These are phyloP conservation scores for Pteromalus puparum DNA, from an alignment of 1,140 invertebrate species.

Conservation along the genomic window DNA sequence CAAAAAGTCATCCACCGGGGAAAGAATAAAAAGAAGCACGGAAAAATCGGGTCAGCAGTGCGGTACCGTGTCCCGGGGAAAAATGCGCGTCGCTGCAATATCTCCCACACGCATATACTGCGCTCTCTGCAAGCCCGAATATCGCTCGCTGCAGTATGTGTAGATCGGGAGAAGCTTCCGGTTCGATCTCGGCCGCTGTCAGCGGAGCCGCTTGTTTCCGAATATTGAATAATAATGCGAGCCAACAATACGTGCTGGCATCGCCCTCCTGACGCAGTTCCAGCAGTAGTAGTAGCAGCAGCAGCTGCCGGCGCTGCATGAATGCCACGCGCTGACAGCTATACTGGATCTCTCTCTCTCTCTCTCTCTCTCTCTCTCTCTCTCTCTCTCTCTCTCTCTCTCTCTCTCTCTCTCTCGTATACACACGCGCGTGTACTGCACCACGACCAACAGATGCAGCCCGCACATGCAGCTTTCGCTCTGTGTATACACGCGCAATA, in stretches of 20 bases:
- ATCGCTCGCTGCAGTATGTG: not conserved
- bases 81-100: not conserved
- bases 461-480: not conserved
- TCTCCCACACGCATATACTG: not conserved
- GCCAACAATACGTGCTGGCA: constrained; percentile 61
- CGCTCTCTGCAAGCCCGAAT: not conserved
- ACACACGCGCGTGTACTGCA: constrained; percentile 30
- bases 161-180: not conserved
- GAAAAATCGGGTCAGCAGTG: constrained; percentile 30
- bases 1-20: constrained; percentile 32
- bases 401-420: constrained; percentile 41
- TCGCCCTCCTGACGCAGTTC: constrained; percentile 56
- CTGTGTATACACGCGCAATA: not conserved
- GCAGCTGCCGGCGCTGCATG: constrained; percentile 46
- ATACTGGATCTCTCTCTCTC: constrained; percentile 29
- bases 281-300: constrained; percentile 3
- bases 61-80: no score
- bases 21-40: not conserved
- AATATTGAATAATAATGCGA: constrained; percentile 61
- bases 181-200: constrained; percentile 15
- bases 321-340: constrained; percentile 59
- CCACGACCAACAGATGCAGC: not conserved
- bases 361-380: not conserved
- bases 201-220: constrained; percentile 52
- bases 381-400: constrained; percentile 48